Evolutionary conservation across 1,140 invertebrate species (phyloP).

Genomic region (Cydia amplana): DNA sequence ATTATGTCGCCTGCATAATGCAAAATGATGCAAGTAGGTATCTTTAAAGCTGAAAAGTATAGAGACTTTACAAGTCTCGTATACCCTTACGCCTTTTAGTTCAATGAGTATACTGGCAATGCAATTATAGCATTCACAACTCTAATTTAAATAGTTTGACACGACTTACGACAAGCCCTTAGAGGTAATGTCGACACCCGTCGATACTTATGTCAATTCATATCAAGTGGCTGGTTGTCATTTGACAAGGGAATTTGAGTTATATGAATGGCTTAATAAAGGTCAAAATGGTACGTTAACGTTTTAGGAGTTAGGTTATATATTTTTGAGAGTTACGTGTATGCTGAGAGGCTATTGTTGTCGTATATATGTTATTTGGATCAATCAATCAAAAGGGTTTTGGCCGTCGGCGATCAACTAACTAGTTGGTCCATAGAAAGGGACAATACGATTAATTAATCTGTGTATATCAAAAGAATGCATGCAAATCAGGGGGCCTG

Average conservation of each 20-base stretch:
- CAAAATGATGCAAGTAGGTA: neutral
- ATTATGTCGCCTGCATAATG: neutral
- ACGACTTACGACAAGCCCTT: neutral
- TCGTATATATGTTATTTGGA: neutral
- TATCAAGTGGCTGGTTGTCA: neutral
- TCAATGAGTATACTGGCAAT: neutral
- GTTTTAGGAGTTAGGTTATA: neutral
- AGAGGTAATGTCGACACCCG: neutral
- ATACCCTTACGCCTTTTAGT: neutral
- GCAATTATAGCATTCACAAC: neutral
- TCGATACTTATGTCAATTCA: neutral
- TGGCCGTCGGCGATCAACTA: neutral
- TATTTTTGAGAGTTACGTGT: neutral
- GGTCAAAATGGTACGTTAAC: neutral
- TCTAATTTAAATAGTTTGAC: slow-evolving; percentile 17
- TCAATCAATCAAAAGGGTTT: slow-evolving; percentile 11
- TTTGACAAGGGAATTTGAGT: neutral
- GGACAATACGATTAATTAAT: neutral
- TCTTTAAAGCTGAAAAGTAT: neutral
- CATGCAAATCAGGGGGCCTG: no score
- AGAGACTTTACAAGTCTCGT: neutral
- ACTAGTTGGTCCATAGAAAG: neutral
- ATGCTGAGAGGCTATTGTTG: neutral
- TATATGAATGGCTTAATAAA: neutral
- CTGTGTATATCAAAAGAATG: neutral